Evolutionary conservation across 2,113 vertebrate genomes (phyloP).

Genomic region (Choloepus hoffmanni): DNA sequence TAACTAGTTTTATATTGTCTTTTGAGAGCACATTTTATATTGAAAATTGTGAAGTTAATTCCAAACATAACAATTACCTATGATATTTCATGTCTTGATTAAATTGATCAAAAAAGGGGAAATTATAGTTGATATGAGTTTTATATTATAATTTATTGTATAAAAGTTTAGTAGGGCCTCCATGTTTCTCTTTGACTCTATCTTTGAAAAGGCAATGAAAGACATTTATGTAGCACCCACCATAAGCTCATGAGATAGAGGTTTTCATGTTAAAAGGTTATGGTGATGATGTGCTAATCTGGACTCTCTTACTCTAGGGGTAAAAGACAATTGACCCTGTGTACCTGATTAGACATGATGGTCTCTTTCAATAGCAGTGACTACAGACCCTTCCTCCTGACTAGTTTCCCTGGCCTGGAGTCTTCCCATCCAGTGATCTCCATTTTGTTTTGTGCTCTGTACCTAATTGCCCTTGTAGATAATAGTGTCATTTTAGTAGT

Average conservation of each 20-base stretch:
- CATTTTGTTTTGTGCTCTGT: constrained; percentile 42
- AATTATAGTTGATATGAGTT: neutral
- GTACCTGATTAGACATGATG: neutral
- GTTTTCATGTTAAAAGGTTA: neutral
- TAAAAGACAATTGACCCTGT: neutral
- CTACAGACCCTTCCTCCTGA: constrained; percentile 46
- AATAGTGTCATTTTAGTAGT: constrained; percentile 16
- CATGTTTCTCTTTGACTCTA: neutral
- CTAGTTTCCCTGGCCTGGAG: constrained; percentile 50
- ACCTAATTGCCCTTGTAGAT: neutral
- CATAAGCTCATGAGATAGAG: neutral
- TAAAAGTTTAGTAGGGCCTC: neutral
- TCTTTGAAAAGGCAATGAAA: too few species aligned
- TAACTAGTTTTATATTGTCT: neutral
- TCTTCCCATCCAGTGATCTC: neutral
- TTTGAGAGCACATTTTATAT: neutral
- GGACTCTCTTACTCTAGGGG: neutral
- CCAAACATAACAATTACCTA: neutral
- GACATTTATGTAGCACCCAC: too few species aligned
- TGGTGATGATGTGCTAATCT: neutral
- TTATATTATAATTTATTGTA: neutral
- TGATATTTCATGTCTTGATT: neutral
- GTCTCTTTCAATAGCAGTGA: neutral
- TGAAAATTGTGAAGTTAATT: neutral
- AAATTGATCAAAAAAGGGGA: neutral